Evolutionary conservation across 2,888 invertebrate species (phyloP).

Genomic region (Dexiosoma caninum): DNA sequence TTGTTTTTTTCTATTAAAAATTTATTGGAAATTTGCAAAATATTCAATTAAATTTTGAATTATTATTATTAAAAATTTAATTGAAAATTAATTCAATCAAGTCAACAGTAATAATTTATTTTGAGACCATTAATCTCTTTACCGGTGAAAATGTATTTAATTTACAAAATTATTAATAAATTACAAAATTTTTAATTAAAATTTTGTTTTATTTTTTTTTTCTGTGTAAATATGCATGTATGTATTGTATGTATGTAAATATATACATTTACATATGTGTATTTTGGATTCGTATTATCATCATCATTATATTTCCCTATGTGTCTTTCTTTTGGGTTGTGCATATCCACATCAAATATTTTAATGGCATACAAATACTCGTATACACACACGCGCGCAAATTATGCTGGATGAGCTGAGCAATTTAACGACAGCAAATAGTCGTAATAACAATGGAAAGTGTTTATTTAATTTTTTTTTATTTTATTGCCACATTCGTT

Average conservation of each 20-base stretch:
- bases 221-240: too few species aligned
- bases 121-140: too few species aligned
- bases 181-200: too few species aligned
- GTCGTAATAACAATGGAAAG: slow-evolving; percentile 52
- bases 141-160: too few species aligned
- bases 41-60: too few species aligned
- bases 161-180: too few species aligned
- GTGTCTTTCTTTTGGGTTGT: neutral
- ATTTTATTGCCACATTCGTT: neutral
- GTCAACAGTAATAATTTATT: too few species aligned
- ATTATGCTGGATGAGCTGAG: slow-evolving; percentile 58
- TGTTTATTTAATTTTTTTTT: slow-evolving; percentile 18
- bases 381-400: neutral
- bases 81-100: too few species aligned
- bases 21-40: too few species aligned
- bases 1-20: too few species aligned
- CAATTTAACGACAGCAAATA: slow-evolving; percentile 56
- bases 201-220: too few species aligned
- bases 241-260: neutral
- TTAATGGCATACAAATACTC: neutral
- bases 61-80: too few species aligned
- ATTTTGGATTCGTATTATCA: slow-evolving; percentile 45
- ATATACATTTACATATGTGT: slow-evolving; percentile 5
- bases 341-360: neutral
- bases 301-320: neutral